Conservation (phyloP, 2,797 vertebrate genomes). For the Euphonia xanthogaster region DNA sequence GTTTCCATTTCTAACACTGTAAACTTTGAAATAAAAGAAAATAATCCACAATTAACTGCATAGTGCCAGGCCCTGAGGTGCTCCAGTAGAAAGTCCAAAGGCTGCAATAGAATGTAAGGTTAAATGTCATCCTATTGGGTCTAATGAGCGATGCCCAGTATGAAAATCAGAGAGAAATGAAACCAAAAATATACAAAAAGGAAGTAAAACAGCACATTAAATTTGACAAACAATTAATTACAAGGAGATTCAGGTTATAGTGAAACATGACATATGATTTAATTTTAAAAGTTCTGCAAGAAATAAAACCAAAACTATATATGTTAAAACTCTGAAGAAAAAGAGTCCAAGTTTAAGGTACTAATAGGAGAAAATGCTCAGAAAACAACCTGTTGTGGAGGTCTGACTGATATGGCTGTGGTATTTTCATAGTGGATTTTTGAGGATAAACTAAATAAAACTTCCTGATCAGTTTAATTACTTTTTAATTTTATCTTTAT, state of each 20-base stretch:
- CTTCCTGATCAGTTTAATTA: background rate
- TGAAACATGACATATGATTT: background rate
- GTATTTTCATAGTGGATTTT: background rate
- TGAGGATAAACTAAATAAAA: background rate
- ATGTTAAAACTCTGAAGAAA: background rate
- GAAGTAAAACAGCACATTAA: background rate
- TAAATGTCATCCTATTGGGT: background rate
- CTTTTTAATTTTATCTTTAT: background rate
- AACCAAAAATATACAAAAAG: background rate
- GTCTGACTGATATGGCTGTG: background rate
- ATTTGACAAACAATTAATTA: background rate
- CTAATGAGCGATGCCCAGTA: background rate
- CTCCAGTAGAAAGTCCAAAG: background rate
- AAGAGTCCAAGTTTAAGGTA: background rate
- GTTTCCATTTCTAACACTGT: background rate
- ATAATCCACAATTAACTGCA: background rate
- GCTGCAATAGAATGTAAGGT: background rate
- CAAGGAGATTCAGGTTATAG: background rate
- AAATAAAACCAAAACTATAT: background rate
- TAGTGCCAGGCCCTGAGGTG: background rate
- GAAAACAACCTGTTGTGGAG: background rate
- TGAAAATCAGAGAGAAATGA: background rate
- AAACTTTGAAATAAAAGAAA: background rate
- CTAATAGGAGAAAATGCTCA: background rate
- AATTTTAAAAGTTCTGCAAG: background rate